Evolutionary conservation across 2,888 invertebrate genomes (phyloP), one percentile per base, ranked within the genome.

Genomic region (Subacronicta megacephala): DNA sequence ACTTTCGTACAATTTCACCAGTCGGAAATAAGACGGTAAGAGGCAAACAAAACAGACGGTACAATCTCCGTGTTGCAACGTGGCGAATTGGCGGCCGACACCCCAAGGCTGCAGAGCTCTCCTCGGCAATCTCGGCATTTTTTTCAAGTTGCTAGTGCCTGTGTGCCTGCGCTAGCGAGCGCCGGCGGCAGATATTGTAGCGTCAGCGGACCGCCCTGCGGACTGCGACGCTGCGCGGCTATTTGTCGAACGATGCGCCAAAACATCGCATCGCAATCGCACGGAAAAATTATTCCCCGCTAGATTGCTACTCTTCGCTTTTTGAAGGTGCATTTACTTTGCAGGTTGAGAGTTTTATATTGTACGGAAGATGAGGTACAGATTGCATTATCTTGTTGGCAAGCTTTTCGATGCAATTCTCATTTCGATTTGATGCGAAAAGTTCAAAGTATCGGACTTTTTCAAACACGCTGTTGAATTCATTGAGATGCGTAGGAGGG

Each of bases 221-320:
- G 90, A 89, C 89, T 90, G 85, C 90, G 88, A 87, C 84, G 86
- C 51, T 60, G 52, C 69, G 77, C 80, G 84, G 81, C 84, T 90
- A 90, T 93, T 92, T 92, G 90, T 89, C 87, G 91, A 92, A 89
- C 91, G 90, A 87, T 91, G 93, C 93, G 92, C 93, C 93, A 91
- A 93, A 93, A 92, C 90, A 93, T 91, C 81, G 86, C 91, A 87
- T 89, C 84, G 90, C 89, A 90, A 92, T 93, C 89, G 87, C 82
- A 88, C 88, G 87, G 90, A 92, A 92, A 91, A 91, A 92, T 88
- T 90, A 92, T 93, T 89, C 87, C 79, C 73, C 83, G 82, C 88
- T 84, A 88, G 87, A 91, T 90, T 92, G 90, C 87, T 89, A 88
- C 85, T 88, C 86, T 84, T 84, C 79, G 85, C 87, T 90, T 89